These are phyloP conservation scores for Zoanthus sansibaricus DNA, from an alignment of 92 coral and sea anemone genomes.

Conservation along the genomic window DNA sequence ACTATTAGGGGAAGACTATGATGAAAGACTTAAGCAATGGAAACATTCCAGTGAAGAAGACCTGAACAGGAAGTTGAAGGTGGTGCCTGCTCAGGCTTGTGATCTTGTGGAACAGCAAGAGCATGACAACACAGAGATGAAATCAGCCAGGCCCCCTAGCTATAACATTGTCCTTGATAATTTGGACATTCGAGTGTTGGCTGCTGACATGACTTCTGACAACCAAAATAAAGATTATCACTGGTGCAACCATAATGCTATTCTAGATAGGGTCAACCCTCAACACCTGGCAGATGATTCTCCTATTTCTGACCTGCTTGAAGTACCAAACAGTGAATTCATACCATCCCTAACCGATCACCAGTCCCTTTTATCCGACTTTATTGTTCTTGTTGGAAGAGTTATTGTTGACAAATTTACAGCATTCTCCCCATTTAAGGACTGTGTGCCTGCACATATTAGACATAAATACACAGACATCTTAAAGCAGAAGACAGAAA, in stretches of 20 bases:
- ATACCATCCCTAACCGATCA: slow-evolving; percentile 64
- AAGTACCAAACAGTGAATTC: slow-evolving; percentile 58
- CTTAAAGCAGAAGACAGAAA: slow-evolving; percentile 50
- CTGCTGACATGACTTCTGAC: slow-evolving; percentile 73
- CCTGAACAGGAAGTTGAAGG: slow-evolving; percentile 17
- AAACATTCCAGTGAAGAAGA: slow-evolving; percentile 8
- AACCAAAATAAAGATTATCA: slow-evolving; percentile 69
- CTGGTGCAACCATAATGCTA: slow-evolving; percentile 64
- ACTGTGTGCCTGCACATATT: slow-evolving; percentile 61
- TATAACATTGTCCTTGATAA: slow-evolving; percentile 53
- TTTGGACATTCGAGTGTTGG: slow-evolving; percentile 51
- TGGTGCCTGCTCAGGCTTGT: slow-evolving; percentile 15
- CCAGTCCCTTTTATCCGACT: slow-evolving; percentile 39
- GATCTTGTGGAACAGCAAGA: neutral
- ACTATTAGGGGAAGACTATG: slow-evolving; percentile 51
- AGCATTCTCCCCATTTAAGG: slow-evolving; percentile 55
- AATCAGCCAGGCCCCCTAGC: slow-evolving; percentile 38
- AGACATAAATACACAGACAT: slow-evolving; percentile 51
- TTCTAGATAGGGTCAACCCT: slow-evolving; percentile 57
- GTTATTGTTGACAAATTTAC: slow-evolving; percentile 62
- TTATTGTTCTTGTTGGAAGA: slow-evolving; percentile 54
- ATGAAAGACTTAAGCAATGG: slow-evolving; percentile 23
- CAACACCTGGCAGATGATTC: slow-evolving; percentile 40
- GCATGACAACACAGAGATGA: neutral
- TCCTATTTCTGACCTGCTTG: slow-evolving; percentile 57